These are phyloP conservation scores for Diarsia mendica DNA, from an alignment of 2,888 invertebrate species.

Conservation along the genomic window DNA sequence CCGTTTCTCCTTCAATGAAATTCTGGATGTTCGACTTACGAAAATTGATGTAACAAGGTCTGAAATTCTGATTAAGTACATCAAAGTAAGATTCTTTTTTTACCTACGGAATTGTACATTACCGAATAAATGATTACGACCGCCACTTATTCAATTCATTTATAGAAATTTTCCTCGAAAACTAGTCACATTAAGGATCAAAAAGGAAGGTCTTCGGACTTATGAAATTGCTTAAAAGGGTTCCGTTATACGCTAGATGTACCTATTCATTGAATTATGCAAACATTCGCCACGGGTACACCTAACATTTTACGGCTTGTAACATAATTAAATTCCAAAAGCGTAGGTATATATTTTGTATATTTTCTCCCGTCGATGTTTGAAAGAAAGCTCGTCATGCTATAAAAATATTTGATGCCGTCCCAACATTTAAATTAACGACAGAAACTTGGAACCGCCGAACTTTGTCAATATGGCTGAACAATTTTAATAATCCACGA, in stretches of 20 bases:
- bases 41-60: not conserved
- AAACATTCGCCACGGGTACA: constrained; percentile 42
- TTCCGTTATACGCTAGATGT: constrained; percentile 44
- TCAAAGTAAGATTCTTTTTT: not conserved
- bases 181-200: constrained; percentile 30
- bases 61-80: not conserved
- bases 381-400: constrained; percentile 64
- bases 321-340: constrained; percentile 70
- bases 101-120: not conserved
- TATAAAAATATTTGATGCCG: constrained; percentile 77
- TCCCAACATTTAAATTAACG: constrained; percentile 81
- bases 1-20: constrained; percentile 1
- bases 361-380: constrained; percentile 49
- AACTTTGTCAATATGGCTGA: constrained; percentile 85
- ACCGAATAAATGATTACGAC: not conserved
- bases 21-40: not conserved
- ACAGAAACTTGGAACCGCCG: constrained; percentile 72
- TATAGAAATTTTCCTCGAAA: constrained; percentile 12
- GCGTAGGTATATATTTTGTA: constrained; percentile 32
- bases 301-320: constrained; percentile 55
- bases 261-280: constrained; percentile 63
- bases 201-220: constrained; percentile 42
- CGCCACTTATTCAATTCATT: not conserved
- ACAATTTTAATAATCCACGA: constrained; percentile 85
- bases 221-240: constrained; percentile 58